Percentiles rank a stretch among this genome's conserved stretches.
Conservation (phyloP, 2,113 vertebrate genomes). For the Gymnogyps californianus region DNA sequence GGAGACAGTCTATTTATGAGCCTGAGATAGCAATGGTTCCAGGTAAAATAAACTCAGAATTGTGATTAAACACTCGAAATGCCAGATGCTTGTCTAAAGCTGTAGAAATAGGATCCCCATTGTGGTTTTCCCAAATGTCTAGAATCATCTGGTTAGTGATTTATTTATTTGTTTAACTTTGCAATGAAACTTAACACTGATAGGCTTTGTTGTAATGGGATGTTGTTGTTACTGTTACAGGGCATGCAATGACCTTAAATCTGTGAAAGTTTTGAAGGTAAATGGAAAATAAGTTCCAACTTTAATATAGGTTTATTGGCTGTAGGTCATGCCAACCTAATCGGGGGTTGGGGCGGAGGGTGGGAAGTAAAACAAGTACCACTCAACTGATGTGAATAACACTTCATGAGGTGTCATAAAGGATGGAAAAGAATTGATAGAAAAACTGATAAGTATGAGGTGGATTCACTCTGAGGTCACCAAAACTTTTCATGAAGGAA, state of each 20-base stretch:
- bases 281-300: not conserved
- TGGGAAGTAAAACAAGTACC: not conserved
- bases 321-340: not conserved
- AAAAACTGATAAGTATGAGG: not conserved
- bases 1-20: not conserved
- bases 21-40: not conserved
- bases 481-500: not conserved
- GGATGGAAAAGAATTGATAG: not conserved
- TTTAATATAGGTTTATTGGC: not conserved
- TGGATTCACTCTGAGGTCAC: not conserved
- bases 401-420: not conserved
- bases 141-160: not conserved
- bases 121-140: not conserved
- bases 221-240: not conserved
- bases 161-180: not conserved
- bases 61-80: not conserved
- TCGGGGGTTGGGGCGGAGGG: accelerated
- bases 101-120: not conserved
- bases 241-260: not conserved
- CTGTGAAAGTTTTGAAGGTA: not conserved
- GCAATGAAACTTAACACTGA: not conserved
- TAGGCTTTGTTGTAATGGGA: not conserved
- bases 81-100: not conserved
- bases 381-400: not conserved
- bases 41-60: not conserved